Conservation (phyloP, 2,113 vertebrate species). For the Solenodon paradoxus region DNA sequence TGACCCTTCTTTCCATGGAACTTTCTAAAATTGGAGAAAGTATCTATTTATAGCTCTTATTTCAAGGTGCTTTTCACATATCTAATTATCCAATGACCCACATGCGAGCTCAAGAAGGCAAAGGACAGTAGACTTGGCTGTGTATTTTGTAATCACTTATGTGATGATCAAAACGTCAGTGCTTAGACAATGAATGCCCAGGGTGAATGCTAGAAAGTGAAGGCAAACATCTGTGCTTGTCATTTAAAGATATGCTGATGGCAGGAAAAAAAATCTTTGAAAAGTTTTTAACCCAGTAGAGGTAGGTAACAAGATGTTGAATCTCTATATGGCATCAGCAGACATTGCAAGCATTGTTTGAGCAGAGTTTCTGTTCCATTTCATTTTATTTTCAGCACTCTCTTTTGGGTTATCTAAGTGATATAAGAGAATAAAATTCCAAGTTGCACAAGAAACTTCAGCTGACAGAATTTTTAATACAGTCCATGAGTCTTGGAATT, state of each 20-base stretch:
- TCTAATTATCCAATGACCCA: conserved; percentile 75
- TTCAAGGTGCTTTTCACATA: conserved; percentile 79
- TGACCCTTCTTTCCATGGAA: conserved; percentile 59
- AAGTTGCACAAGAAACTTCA: conserved; percentile 2
- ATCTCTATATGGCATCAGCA: conserved; percentile 30
- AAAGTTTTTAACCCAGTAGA: conserved; percentile 39
- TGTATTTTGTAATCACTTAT: conserved; percentile 52
- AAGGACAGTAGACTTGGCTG: conserved; percentile 62
- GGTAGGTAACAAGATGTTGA: neutral
- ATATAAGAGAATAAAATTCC: conserved; percentile 16
- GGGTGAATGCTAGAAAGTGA: conserved; percentile 54
- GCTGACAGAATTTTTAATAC: conserved; percentile 29
- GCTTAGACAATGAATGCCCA: conserved; percentile 52
- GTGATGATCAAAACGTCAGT: conserved; percentile 44
- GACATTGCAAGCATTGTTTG: neutral
- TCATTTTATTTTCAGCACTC: neutral
- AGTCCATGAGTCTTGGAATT: conserved; percentile 29
- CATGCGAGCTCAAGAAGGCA: conserved; percentile 48
- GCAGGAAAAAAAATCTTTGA: conserved; percentile 13
- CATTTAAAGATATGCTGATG: conserved; percentile 58
- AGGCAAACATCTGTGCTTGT: conserved; percentile 72
- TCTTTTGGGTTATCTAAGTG: conserved; percentile 24
- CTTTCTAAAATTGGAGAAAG: conserved; percentile 73
- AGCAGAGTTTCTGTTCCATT: neutral
- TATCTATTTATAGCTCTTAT: conserved; percentile 74